A percentile compares a stretch with the other conserved stretches of the same genome.
Conservation (phyloP, 2,888 invertebrate genomes). For the Agapostemon virescens region DNA sequence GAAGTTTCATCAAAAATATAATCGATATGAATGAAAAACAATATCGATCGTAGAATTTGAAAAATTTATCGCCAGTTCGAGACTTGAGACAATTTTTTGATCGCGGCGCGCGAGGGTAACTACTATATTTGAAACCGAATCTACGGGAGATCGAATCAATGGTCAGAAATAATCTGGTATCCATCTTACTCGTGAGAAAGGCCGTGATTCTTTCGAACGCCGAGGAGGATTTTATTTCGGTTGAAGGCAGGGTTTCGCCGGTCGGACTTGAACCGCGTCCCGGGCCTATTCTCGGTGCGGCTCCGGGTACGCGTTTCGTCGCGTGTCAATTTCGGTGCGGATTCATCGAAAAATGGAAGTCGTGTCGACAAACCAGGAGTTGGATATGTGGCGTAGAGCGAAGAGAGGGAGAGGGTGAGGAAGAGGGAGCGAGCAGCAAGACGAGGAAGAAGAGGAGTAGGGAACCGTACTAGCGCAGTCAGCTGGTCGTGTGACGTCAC, state of each 20-base stretch:
- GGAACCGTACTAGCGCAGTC: conserved; percentile 71
- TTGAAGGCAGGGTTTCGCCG: not conserved
- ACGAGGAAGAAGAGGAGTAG: conserved; percentile 54
- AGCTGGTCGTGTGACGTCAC: conserved; percentile 79
- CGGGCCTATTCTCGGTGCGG: conserved; percentile 35
- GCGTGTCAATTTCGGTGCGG: conserved; percentile 37
- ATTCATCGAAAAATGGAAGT: conserved; percentile 43
- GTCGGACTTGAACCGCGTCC: conserved; percentile 8
- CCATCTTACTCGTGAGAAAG: not conserved
- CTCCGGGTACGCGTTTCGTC: not conserved
- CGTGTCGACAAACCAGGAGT: conserved; percentile 7
- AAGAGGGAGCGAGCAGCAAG: conserved; percentile 37
- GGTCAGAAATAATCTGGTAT: not conserved
- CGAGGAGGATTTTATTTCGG: conserved; percentile 8
- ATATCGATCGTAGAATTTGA: too few relatives aligned
- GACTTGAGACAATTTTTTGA: too few relatives aligned
- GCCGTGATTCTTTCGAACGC: not conserved
- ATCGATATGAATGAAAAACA: too few relatives aligned
- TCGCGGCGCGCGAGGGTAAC: too few relatives aligned
- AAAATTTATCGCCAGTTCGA: too few relatives aligned
- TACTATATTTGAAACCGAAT: not conserved
- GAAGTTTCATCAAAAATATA: too few relatives aligned
- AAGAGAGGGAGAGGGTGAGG: conserved; percentile 24
- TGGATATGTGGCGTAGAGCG: conserved; percentile 1
- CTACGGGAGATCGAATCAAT: not conserved